These are phyloP conservation scores for Drosophila ironensis DNA, from an alignment of 1,140 invertebrate species.

Conservation along the genomic window DNA sequence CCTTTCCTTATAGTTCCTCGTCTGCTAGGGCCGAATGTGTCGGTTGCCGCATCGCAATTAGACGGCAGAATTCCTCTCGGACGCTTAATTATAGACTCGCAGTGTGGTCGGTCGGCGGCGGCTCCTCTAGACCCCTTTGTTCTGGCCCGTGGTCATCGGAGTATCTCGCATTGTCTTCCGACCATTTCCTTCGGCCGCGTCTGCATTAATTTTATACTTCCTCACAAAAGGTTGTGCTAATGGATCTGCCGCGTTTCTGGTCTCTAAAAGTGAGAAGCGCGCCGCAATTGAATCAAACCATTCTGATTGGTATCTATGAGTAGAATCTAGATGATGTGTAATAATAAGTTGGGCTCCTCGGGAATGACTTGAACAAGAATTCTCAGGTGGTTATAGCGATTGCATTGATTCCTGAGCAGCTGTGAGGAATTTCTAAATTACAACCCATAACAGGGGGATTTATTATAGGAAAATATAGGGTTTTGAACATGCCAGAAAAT, in stretches of 20 bases:
- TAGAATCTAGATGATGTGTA: constrained; percentile 29
- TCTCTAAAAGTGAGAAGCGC: constrained; percentile 25
- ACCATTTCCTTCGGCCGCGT: constrained; percentile 58
- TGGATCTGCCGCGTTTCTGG: constrained; percentile 24
- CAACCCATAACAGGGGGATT: too few species aligned
- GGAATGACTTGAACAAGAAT: constrained; percentile 20
- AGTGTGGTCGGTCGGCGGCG: constrained; percentile 9
- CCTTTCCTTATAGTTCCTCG: constrained; percentile 11
- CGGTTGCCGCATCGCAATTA: constrained; percentile 58
- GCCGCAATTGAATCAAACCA: constrained; percentile 17
- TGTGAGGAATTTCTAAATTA: constrained; percentile 3
- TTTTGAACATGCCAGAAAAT: too few species aligned
- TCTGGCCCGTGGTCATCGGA: constrained; percentile 42
- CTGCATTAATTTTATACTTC: constrained; percentile 67
- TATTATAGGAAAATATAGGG: constrained; percentile 10
- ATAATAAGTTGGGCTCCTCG: constrained; percentile 30
- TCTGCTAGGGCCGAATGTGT: constrained; percentile 29
- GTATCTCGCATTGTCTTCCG: constrained; percentile 60
- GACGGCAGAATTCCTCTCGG: constrained; percentile 50
- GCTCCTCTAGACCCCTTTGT: constrained; percentile 28
- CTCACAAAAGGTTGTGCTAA: constrained; percentile 41
- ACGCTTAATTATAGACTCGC: constrained; percentile 36
- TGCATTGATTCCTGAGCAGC: not conserved
- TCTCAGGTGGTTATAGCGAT: not conserved
- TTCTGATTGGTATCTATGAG: constrained; percentile 35